Conservation (phyloP, 2,797 vertebrate genomes). For the Neosalanx taihuensis region DNA sequence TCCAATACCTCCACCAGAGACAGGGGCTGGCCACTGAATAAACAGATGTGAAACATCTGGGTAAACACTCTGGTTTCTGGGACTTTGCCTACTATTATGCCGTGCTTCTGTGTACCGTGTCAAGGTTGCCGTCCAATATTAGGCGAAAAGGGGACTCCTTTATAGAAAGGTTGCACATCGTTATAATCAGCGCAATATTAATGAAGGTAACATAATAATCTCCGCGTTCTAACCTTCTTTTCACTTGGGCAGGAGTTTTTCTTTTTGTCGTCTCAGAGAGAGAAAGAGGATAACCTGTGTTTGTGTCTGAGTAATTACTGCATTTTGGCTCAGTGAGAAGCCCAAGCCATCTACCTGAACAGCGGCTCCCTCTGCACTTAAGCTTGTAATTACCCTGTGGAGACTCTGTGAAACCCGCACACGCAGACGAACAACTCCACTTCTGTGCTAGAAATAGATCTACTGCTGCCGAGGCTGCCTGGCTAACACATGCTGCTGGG, state of each 20-base stretch:
- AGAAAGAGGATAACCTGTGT: neutral
- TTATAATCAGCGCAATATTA: neutral
- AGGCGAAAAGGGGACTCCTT: neutral
- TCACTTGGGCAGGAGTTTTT: neutral
- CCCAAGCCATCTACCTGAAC: slow-evolving; percentile 1
- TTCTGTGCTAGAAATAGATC: slow-evolving; percentile 14
- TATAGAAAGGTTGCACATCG: neutral
- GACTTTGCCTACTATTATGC: neutral
- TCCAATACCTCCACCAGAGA: neutral
- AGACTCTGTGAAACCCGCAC: neutral
- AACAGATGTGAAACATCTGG: neutral
- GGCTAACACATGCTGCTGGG: neutral
- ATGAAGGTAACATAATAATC: neutral
- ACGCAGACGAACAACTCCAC: neutral
- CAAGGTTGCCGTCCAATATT: neutral
- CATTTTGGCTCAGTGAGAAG: neutral
- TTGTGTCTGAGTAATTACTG: slow-evolving; percentile 11
- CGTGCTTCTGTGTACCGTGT: neutral
- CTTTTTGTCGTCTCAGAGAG: neutral
- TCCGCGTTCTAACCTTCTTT: neutral
- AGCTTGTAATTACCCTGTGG: slow-evolving; percentile 9
- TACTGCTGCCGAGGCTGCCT: neutral
- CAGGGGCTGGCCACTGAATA: neutral
- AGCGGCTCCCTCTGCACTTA: slow-evolving; percentile 11
- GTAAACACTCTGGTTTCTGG: slow-evolving; percentile 2